phyloP scores from a whole-genome alignment of 2,888 invertebrate genomes.

The Charanyca ferruginea region DNA sequence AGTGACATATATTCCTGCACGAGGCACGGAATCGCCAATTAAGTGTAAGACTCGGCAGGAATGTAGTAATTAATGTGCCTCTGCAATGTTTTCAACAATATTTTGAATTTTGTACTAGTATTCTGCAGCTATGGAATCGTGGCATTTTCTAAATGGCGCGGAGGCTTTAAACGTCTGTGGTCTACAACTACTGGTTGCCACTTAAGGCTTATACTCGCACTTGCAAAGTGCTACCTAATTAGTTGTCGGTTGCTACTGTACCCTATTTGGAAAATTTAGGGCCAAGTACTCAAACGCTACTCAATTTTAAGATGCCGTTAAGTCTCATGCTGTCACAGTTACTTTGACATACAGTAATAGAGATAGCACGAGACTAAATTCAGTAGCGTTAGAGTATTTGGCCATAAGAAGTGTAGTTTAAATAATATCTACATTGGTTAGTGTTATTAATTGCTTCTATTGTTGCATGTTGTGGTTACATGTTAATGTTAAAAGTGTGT shows the following conservation, averaged over 20 bases:
- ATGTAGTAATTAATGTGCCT: slow-evolving; percentile 58
- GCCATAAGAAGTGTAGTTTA: slow-evolving; percentile 6
- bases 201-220: slow-evolving; percentile 32
- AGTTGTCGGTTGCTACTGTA: slow-evolving; percentile 17
- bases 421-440: background rate
- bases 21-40: slow-evolving; percentile 68
- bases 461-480: background rate
- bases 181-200: slow-evolving; percentile 20
- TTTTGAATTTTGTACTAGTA: slow-evolving; percentile 37
- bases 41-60: slow-evolving; percentile 57
- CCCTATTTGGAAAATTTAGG: slow-evolving; percentile 1
- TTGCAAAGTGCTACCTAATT: slow-evolving; percentile 45
- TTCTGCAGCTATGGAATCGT: slow-evolving; percentile 1
- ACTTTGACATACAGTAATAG: too few relatives aligned
- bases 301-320: too few relatives aligned
- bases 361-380: too few relatives aligned
- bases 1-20: slow-evolving; percentile 65
- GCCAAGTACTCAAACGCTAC: too few relatives aligned
- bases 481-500: too few relatives aligned
- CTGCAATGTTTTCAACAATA: slow-evolving; percentile 48
- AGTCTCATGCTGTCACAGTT: too few relatives aligned
- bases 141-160: slow-evolving; percentile 21
- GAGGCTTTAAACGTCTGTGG: slow-evolving; percentile 29
- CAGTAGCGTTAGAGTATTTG: too few relatives aligned
- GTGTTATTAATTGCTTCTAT: slow-evolving; percentile 2